Conservation (phyloP, 37 sponge, comb jelly and placozoan genomes). For the Aplysina aerophoba region DNA sequence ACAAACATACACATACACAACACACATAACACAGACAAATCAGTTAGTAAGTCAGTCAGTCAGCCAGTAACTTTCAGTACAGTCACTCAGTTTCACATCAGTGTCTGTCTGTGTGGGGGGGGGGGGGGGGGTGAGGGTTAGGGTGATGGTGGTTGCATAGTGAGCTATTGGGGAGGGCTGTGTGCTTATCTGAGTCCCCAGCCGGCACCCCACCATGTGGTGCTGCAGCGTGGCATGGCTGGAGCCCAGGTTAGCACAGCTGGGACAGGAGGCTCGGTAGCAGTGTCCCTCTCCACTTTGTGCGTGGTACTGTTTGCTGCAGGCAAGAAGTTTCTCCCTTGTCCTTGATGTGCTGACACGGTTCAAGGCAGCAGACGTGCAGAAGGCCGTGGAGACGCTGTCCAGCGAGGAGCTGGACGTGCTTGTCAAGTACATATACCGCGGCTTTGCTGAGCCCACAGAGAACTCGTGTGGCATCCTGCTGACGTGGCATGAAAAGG, state of each 20-base stretch:
- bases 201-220: too few relatives aligned
- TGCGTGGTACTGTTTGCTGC: neutral
- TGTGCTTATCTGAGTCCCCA: too few relatives aligned
- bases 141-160: neutral
- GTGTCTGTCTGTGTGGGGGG: constrained; percentile 24
- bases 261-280: neutral
- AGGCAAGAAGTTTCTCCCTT: constrained; percentile 82
- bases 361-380: constrained; percentile 83
- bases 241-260: too few relatives aligned
- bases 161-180: too few relatives aligned
- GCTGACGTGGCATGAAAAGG: constrained; percentile 96
- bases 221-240: too few relatives aligned
- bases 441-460: constrained; percentile 93
- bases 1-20: too few relatives aligned
- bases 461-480: constrained; percentile 94
- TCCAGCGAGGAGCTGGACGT: constrained; percentile 75
- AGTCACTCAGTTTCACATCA: too few relatives aligned
- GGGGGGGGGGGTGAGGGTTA: neutral
- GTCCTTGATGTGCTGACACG: constrained; percentile 92
- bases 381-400: constrained; percentile 80
- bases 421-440: constrained; percentile 97
- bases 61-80: too few relatives aligned
- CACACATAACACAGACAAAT: too few relatives aligned
- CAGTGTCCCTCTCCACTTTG: neutral
- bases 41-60: too few relatives aligned